phyloP scores from a whole-genome alignment of 2,113 vertebrate genomes.

The Cynocephalus volans region DNA sequence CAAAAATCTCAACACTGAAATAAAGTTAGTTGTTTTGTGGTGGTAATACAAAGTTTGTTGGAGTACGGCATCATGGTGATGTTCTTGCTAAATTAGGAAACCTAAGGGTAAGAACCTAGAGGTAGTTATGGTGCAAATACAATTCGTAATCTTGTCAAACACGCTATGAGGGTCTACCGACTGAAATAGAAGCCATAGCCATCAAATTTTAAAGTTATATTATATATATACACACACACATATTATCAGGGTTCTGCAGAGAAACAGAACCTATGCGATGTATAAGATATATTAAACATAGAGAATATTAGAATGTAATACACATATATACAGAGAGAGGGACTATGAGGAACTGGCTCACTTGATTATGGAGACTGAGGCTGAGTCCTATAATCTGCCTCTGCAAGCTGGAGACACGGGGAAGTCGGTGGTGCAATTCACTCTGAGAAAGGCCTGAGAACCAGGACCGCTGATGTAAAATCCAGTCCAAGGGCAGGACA shows the following conservation, averaged over 20 bases:
- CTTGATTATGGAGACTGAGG: background rate
- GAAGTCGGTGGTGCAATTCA: too few relatives aligned
- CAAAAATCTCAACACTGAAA: too few relatives aligned
- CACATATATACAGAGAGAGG: background rate
- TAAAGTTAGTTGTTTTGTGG: background rate
- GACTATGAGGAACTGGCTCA: background rate
- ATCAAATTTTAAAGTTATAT: too few relatives aligned
- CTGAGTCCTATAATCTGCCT: too few relatives aligned
- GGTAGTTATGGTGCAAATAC: too few relatives aligned
- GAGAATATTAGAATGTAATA: too few relatives aligned
- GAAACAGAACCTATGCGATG: background rate
- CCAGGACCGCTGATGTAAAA: too few relatives aligned
- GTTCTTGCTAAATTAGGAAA: background rate
- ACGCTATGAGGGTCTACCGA: rapidly evolving
- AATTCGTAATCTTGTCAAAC: background rate
- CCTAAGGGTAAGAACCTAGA: background rate
- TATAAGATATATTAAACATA: too few relatives aligned
- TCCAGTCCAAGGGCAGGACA: background rate
- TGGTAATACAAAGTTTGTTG: rapidly evolving
- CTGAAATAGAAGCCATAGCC: background rate
- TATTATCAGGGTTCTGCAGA: background rate
- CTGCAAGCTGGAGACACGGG: background rate
- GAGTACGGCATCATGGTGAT: rapidly evolving
- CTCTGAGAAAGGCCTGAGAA: background rate
- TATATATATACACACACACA: too few relatives aligned